These are phyloP conservation scores for Melieria omissa DNA, from an alignment of 2,888 invertebrate genomes.

Conservation along the genomic window DNA sequence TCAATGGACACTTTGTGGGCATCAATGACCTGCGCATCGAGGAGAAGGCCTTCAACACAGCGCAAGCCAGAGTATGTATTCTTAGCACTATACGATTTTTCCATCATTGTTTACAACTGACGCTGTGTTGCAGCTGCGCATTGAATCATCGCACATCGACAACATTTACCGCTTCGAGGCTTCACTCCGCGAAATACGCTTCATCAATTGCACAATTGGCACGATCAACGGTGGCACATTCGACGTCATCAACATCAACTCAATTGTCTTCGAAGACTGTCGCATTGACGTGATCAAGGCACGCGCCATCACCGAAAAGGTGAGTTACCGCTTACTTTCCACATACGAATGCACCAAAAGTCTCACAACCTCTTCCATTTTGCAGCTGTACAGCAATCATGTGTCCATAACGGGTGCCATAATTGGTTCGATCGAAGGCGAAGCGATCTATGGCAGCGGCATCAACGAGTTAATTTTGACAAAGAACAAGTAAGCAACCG, in stretches of 20 bases:
- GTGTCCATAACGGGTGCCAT: constrained; percentile 60
- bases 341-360: neutral
- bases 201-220: constrained; percentile 59
- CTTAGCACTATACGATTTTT: neutral
- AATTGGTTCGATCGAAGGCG: constrained; percentile 62
- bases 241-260: constrained; percentile 62
- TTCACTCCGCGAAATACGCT: constrained; percentile 59
- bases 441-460: constrained; percentile 64
- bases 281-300: constrained; percentile 59
- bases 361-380: neutral
- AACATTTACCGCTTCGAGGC: constrained; percentile 59
- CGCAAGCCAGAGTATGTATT: constrained; percentile 57
- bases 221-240: constrained; percentile 59
- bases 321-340: constrained; percentile 40
- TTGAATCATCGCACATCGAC: constrained; percentile 56
- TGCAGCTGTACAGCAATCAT: constrained; percentile 56
- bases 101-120: neutral
- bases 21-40: constrained; percentile 57
- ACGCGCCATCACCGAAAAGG: constrained; percentile 62
- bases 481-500: constrained; percentile 55
- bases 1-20: constrained; percentile 55
- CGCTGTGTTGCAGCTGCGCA: constrained; percentile 52
- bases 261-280: constrained; percentile 60
- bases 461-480: constrained; percentile 59
- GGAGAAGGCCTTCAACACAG: constrained; percentile 60